These are phyloP conservation scores for Psettodes erumei DNA, from an alignment of 2,113 vertebrate species.

Conservation along the genomic window DNA sequence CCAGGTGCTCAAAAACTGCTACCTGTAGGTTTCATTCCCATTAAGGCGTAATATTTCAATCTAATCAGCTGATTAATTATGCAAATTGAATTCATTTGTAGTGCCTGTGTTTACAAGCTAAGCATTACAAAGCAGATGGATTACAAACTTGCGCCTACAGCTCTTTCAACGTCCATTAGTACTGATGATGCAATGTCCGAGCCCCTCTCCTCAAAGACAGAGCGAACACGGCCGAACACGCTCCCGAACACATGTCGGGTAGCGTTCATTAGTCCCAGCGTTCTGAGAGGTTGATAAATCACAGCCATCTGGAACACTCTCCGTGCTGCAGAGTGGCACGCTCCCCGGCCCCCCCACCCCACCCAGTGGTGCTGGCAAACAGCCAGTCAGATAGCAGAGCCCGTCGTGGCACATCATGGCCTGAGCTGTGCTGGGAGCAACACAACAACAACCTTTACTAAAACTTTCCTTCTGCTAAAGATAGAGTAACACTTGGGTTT, in stretches of 20 bases:
- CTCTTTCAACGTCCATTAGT: conserved; percentile 25
- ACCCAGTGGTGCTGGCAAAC: conserved; percentile 31
- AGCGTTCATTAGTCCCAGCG: conserved; percentile 61
- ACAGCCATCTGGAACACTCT: conserved; percentile 65
- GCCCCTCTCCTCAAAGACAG: conserved; percentile 38
- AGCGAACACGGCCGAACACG: conserved; percentile 55
- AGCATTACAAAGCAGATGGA: neutral
- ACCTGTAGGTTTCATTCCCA: neutral
- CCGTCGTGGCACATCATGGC: conserved; percentile 8
- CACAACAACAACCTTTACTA: conserved; percentile 19
- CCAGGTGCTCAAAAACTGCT: neutral
- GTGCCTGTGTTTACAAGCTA: neutral
- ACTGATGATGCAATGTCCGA: conserved; percentile 22
- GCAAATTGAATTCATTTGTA: neutral
- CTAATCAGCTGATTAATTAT: neutral
- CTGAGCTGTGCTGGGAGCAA: conserved; percentile 23
- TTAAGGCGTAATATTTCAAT: neutral
- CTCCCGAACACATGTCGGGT: conserved; percentile 66
- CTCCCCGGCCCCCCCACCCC: neutral
- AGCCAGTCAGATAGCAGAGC: conserved; percentile 54
- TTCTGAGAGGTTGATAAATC: conserved; percentile 70
- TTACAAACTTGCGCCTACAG: neutral
- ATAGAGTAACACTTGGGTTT: neutral
- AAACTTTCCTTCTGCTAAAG: conserved; percentile 1
- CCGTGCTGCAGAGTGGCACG: conserved; percentile 21